A percentile compares a stretch with the other conserved stretches of the same genome.
These are phyloP conservation scores for Brachionus paranguensis DNA, from an alignment of 1,140 invertebrate species.

Conservation along the genomic window DNA sequence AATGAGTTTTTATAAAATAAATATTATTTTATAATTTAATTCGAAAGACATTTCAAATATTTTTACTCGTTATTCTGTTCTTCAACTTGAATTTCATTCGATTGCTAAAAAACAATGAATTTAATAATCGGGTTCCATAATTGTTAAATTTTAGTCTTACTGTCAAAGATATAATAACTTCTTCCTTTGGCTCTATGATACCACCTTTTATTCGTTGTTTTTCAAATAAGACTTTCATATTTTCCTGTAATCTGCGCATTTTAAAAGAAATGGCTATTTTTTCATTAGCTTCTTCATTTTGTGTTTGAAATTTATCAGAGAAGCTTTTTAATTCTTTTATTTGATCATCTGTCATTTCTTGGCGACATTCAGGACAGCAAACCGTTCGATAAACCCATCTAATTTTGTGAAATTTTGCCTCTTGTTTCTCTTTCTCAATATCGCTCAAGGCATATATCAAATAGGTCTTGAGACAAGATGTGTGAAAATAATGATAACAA, in stretches of 20 bases:
- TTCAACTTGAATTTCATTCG: not conserved
- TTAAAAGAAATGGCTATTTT: not conserved
- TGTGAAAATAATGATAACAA: slow-evolving; percentile 38
- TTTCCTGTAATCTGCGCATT: not conserved
- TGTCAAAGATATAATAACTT: not conserved
- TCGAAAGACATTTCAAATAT: not conserved
- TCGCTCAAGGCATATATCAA: not conserved
- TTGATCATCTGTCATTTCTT: not conserved
- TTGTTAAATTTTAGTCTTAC: not conserved
- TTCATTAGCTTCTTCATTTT: not conserved
- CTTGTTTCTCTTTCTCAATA: slow-evolving; percentile 31
- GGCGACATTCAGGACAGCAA: slow-evolving; percentile 30
- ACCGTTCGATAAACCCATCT: not conserved
- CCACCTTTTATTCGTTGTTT: slow-evolving; percentile 2
- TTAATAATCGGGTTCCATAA: not conserved
- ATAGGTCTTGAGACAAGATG: not conserved
- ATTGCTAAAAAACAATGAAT: not conserved
- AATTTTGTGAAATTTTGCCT: not conserved
- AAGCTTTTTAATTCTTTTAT: not conserved
- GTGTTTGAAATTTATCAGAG: not conserved
- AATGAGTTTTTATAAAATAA: not conserved
- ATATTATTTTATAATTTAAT: not conserved
- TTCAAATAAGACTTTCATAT: slow-evolving; percentile 3
- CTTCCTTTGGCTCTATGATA: slow-evolving; percentile 15
- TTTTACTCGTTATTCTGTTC: not conserved